A percentile compares a stretch with the other conserved stretches of the same genome.
Evolutionary conservation across 2,113 vertebrate species (phyloP).

Genomic region (Martes martes): DNA sequence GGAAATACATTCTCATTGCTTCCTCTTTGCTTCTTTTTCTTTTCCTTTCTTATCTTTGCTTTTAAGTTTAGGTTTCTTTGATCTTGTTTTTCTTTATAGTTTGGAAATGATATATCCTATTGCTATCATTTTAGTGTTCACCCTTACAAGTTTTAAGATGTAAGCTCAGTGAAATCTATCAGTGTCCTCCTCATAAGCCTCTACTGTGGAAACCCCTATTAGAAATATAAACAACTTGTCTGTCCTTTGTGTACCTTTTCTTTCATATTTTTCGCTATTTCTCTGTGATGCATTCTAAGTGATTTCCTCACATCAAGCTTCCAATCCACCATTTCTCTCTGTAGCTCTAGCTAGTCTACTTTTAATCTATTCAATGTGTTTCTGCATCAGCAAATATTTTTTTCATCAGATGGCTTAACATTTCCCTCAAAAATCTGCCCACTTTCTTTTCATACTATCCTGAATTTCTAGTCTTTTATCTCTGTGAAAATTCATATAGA

Average conservation of each 20-base stretch:
- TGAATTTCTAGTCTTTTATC: background rate
- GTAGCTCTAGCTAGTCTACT: background rate
- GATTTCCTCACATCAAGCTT: background rate
- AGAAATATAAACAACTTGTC: background rate
- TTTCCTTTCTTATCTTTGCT: background rate
- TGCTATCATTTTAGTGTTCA: constrained; percentile 16
- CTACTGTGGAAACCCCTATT: background rate
- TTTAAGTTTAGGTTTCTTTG: background rate
- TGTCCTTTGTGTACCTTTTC: background rate
- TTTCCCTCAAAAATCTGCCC: background rate
- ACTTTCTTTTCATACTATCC: background rate
- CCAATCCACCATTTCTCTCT: background rate
- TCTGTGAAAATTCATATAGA: constrained; percentile 3
- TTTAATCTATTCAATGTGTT: background rate
- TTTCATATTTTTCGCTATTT: background rate
- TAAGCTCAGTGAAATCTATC: background rate
- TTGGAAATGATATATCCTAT: background rate
- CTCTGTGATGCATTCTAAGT: background rate
- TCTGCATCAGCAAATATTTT: background rate
- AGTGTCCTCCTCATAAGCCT: background rate
- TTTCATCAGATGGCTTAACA: background rate
- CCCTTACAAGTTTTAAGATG: background rate
- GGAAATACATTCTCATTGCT: background rate
- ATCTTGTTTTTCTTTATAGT: background rate
- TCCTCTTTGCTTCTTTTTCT: background rate